Base-by-base conservation (phyloP, 2,113 vertebrate species). In the Osmerus mordax region DNA sequence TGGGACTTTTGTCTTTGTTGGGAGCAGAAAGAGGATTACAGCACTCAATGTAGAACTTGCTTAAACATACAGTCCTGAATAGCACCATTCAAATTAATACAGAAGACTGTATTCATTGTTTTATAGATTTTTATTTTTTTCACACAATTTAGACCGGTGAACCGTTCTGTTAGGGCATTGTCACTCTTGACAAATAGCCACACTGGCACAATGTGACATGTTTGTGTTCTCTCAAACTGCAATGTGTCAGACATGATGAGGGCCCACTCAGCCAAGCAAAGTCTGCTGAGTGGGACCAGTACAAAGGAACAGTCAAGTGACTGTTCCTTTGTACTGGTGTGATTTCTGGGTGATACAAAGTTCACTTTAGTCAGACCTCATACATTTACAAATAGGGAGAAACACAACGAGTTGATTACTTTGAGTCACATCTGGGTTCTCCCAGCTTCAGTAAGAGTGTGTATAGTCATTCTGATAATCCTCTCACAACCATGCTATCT, bases 241-340 rank as follows among this genome's bases (percentile, higher is more conserved):
- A 71, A 68, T 62, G 70, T 41, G 7, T 47, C 41, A 47, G 41
- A 47, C 41, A 47, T 47, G 7, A 47, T 47, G 41, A 47, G 7
- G 41, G 41, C 2, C 41, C 41, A 47, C 9, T 47, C 41, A 47
- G 41, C 41, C 7, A 47, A 47, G 41, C 41, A 47, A 19, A 5
- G 66, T 23, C 72, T 77, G 78, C 85, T 84, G 77, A 81, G 21
- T 21, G 21, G 21, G 21, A 21, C n/a, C n/a, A n/a, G n/a, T n/a
- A n/a, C n/a, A n/a, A n/a, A n/a, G n/a, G n/a, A n/a, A n/a, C n/a
- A n/a, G n/a, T n/a, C n/a, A n/a, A 75, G 29, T 52, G 36, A 80
- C 83, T 86, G 74, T 78, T 87, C 78, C 76, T 53, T 74, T 78
- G 62, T 78, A n/a, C 79, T 74, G 53, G 9, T 36, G 16, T 32